Percentiles rank a stretch among this genome's conserved stretches.
These are phyloP conservation scores for Apistogramma diplotaenia DNA, from an alignment of 2,113 vertebrate species.

Conservation along the genomic window DNA sequence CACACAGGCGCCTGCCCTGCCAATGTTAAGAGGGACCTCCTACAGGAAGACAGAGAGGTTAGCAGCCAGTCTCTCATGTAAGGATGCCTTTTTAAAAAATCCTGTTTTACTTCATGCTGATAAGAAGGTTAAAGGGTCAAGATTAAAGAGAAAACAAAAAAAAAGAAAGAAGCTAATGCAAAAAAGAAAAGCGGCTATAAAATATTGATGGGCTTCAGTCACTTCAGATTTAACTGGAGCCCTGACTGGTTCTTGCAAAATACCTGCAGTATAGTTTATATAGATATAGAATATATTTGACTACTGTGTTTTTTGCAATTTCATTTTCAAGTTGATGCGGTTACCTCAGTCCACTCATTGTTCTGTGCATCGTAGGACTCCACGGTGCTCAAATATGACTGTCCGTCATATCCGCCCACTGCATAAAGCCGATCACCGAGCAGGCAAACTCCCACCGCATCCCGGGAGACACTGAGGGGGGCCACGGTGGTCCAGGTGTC, in stretches of 20 bases:
- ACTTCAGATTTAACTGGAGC: conserved; percentile 12
- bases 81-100: conserved; percentile 17
- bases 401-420: conserved; percentile 94
- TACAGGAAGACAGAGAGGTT: conserved; percentile 70
- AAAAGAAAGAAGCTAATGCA: background rate
- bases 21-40: conserved; percentile 96
- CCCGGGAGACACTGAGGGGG: conserved; percentile 87
- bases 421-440: conserved; percentile 91
- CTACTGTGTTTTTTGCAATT: background rate
- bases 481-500: conserved; percentile 94
- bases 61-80: conserved; percentile 51
- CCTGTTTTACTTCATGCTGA: conserved; percentile 28
- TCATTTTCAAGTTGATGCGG: background rate
- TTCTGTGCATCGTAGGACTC: conserved; percentile 95
- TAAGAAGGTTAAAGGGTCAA: conserved; percentile 20
- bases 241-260: background rate
- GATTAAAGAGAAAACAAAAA: background rate
- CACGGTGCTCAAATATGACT: conserved; percentile 88
- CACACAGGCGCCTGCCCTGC: conserved; percentile 91
- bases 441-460: conserved; percentile 90
- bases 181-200: background rate
- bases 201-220: conserved; percentile 26
- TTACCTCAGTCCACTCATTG: conserved; percentile 97
- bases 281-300: background rate
- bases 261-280: background rate